A percentile compares a stretch with the other conserved stretches of the same genome.
These are phyloP conservation scores for Aramus guarauna DNA, from an alignment of 2,113 vertebrate genomes.

Conservation along the genomic window DNA sequence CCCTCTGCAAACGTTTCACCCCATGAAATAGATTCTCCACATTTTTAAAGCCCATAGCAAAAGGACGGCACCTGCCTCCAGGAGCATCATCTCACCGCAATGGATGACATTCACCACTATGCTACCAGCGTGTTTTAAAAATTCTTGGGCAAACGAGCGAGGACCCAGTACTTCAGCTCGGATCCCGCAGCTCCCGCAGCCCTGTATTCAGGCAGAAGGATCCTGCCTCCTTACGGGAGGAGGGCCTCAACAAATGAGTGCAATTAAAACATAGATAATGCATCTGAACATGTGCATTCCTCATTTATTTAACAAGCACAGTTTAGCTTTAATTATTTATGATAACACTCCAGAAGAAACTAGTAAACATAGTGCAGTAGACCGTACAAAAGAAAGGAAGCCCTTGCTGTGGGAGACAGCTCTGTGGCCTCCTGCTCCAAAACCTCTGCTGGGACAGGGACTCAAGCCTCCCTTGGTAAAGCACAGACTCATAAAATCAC, in stretches of 20 bases:
- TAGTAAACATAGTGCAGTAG: background rate
- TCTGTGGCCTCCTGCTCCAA: background rate
- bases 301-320: constrained; percentile 64
- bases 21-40: background rate
- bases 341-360: constrained; percentile 35
- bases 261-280: constrained; percentile 55
- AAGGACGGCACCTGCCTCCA: background rate
- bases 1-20: background rate
- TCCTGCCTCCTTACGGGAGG: background rate
- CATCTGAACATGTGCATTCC: constrained; percentile 26
- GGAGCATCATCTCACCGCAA: background rate
- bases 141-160: background rate
- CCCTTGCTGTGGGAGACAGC: background rate
- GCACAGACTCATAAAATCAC: too few relatives aligned
- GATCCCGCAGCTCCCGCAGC: background rate
- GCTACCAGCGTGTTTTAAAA: background rate
- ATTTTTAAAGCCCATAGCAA: background rate
- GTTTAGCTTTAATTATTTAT: constrained; percentile 64
- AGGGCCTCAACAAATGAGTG: background rate
- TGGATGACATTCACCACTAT: background rate
- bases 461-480: background rate
- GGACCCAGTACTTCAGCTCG: background rate
- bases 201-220: background rate
- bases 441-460: background rate
- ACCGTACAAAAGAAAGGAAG: background rate